Evolutionary conservation across 2,113 vertebrate species (phyloP).

Genomic region (Puffinus mauretanicus): DNA sequence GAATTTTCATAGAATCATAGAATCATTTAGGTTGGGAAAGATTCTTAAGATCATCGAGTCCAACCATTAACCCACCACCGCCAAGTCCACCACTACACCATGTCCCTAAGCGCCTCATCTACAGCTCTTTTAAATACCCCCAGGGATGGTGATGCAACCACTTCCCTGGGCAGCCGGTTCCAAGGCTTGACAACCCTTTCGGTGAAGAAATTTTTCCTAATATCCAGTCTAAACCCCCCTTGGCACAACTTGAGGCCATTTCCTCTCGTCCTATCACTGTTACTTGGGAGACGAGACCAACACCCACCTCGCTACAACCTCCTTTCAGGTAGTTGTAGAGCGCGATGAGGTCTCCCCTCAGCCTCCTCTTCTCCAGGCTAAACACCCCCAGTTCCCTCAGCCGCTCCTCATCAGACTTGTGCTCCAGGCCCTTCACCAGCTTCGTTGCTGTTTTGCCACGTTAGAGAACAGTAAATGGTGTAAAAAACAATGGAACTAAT

Average conservation of each 20-base stretch:
- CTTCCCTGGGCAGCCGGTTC: background rate
- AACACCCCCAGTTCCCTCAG: background rate
- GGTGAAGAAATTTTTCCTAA: background rate
- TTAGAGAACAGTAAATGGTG: background rate
- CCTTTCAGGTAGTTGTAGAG: background rate
- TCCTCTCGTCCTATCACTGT: fast-evolving
- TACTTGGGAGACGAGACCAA: fast-evolving
- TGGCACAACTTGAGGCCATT: fast-evolving
- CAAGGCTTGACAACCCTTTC: fast-evolving
- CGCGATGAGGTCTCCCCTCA: fast-evolving
- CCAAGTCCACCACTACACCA: background rate
- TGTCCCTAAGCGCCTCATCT: background rate
- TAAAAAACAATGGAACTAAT: background rate
- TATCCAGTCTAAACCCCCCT: background rate
- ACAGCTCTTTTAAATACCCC: fast-evolving
- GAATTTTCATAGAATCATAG: background rate
- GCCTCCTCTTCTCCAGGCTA: background rate
- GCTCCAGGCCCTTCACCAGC: background rate
- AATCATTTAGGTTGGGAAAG: background rate
- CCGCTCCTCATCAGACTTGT: fast-evolving
- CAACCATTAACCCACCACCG: fast-evolving
- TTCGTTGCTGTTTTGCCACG: background rate
- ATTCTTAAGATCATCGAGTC: background rate
- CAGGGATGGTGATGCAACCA: no score
- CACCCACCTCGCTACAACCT: fast-evolving